Conservation (phyloP, 2,113 vertebrate genomes). For the Laticauda colubrina region DNA sequence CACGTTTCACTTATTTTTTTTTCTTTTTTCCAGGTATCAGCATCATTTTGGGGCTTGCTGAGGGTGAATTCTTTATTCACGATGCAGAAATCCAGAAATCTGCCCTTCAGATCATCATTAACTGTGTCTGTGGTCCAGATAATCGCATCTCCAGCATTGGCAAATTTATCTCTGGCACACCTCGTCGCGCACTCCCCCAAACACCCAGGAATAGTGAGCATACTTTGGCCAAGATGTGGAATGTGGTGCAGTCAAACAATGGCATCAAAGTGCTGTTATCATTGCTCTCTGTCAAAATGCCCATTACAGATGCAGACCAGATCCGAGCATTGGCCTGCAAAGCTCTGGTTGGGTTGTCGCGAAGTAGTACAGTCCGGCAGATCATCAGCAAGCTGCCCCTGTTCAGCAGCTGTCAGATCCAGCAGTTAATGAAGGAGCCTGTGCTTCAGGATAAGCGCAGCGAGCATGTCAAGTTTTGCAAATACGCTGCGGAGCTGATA, state of each 20-base stretch:
- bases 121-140: conserved; percentile 95
- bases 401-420: conserved; percentile 97
- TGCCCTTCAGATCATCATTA: conserved; percentile 96
- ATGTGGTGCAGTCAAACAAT: conserved; percentile 97
- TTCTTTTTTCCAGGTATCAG: conserved; percentile 82
- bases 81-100: conserved; percentile 99
- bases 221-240: conserved; percentile 97
- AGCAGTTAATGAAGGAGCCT: conserved; percentile 98
- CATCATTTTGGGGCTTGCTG: conserved; percentile 94
- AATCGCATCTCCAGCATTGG: conserved; percentile 94
- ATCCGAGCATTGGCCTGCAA: conserved; percentile 93
- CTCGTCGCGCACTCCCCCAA: conserved; percentile 88
- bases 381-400: conserved; percentile 98
- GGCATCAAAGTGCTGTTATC: conserved; percentile 98
- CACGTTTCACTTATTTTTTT: conserved; percentile 4
- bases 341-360: conserved; percentile 90
- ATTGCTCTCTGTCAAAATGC: conserved; percentile 93
- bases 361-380: conserved; percentile 90
- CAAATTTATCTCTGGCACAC: conserved; percentile 93
- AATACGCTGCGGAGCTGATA: conserved; percentile 92
- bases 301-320: conserved; percentile 97
- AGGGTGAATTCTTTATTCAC: conserved; percentile 96
- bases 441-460: conserved; percentile 98
- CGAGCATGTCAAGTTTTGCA: conserved; percentile 96
- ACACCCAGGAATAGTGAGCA: conserved; percentile 86